Conservation (phyloP, 2,888 invertebrate species). For the Caprella mutica region DNA sequence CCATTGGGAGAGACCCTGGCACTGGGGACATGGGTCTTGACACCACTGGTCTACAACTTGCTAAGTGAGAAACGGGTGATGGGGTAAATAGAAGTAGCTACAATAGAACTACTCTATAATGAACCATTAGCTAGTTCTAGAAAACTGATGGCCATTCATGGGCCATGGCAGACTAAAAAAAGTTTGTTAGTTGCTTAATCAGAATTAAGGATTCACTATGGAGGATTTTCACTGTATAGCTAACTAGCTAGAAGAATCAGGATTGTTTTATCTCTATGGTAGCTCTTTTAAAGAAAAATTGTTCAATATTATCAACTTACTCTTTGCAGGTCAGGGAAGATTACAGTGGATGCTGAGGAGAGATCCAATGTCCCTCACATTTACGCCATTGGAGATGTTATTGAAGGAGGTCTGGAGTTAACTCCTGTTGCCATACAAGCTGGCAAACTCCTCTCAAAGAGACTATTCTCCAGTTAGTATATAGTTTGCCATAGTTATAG, state of each 20-base stretch:
- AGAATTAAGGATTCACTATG: no score
- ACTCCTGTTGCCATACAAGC: slow-evolving; percentile 51
- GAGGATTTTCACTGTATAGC: no score
- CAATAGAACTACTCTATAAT: no score
- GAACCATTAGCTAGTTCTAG: no score
- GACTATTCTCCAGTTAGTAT: slow-evolving; percentile 23
- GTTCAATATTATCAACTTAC: no score
- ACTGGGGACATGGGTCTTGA: slow-evolving; percentile 45
- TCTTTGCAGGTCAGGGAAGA: slow-evolving; percentile 41
- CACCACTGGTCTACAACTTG: slow-evolving; percentile 42
- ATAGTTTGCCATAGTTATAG: neutral
- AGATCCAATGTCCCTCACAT: slow-evolving; percentile 45
- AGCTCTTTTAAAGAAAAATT: no score
- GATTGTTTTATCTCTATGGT: no score
- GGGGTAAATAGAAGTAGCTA: no score
- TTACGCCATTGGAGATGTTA: slow-evolving; percentile 52
- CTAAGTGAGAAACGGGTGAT: slow-evolving; percentile 38
- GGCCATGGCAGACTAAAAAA: no score
- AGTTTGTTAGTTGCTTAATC: no score
- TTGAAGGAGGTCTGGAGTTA: slow-evolving; percentile 47
- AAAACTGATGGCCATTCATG: no score
- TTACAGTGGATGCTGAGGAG: slow-evolving; percentile 42
- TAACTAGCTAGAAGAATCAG: no score
- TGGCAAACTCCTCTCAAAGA: slow-evolving; percentile 46
- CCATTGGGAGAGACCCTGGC: slow-evolving; percentile 48